These are phyloP conservation scores for Mungos mungo DNA, from an alignment of 2,113 vertebrate genomes.

Conservation along the genomic window DNA sequence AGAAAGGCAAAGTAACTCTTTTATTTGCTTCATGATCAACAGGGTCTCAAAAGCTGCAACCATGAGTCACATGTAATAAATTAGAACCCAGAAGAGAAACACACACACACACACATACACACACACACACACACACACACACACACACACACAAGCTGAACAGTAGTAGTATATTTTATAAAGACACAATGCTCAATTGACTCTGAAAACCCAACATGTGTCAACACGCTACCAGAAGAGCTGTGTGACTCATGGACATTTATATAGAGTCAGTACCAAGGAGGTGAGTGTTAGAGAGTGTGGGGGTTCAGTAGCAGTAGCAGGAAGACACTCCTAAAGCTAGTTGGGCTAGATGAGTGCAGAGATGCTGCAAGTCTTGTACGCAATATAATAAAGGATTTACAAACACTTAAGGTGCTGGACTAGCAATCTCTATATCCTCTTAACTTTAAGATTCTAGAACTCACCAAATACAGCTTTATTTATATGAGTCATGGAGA, in stretches of 20 bases:
- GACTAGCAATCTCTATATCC: neutral
- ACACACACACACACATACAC: neutral
- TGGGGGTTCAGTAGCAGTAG: neutral
- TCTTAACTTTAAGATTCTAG: neutral
- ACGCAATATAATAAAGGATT: neutral
- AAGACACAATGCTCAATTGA: neutral
- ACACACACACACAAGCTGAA: neutral
- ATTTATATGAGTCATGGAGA: neutral
- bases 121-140: neutral
- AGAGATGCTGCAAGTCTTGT: neutral
- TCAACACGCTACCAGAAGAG: neutral
- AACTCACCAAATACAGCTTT: neutral
- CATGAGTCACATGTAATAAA: slow-evolving; percentile 18
- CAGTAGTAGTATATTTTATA: neutral
- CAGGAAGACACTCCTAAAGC: neutral
- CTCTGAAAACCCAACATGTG: neutral
- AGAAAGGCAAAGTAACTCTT: neutral
- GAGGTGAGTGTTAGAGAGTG: neutral
- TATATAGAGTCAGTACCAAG: neutral
- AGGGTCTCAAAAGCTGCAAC: neutral
- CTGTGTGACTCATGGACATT: neutral
- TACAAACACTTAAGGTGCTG: neutral
- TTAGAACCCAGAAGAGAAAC: neutral
- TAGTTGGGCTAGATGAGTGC: neutral
- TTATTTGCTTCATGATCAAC: neutral